Conservation (phyloP, 2,113 vertebrate species). For the Talpa occidentalis region DNA sequence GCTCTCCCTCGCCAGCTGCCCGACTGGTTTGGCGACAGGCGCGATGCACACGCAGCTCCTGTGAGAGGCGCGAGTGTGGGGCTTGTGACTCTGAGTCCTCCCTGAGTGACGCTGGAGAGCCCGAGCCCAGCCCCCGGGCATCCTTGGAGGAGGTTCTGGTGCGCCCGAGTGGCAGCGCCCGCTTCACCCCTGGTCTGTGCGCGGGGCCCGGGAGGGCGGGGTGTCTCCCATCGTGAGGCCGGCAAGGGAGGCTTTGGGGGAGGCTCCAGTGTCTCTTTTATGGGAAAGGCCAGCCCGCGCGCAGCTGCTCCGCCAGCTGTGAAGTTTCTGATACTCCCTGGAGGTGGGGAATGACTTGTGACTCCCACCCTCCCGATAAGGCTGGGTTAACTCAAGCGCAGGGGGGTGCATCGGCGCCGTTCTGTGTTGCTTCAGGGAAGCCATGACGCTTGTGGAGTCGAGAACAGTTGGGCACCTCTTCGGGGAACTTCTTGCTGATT, state of each 20-base stretch:
- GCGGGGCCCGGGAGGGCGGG: neutral
- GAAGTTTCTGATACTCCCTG: neutral
- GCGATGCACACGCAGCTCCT: constrained; percentile 26
- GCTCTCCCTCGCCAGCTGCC: constrained; percentile 44
- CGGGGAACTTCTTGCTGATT: neutral
- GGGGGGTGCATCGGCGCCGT: neutral
- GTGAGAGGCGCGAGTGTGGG: neutral
- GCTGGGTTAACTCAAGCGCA: neutral
- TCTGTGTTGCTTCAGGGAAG: neutral
- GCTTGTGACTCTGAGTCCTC: constrained; percentile 43
- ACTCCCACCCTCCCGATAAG: neutral
- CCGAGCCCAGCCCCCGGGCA: too few species aligned
- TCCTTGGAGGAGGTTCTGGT: too few species aligned
- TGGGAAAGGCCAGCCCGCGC: neutral
- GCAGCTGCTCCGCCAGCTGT: neutral
- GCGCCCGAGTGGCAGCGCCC: too few species aligned
- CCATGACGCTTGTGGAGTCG: neutral
- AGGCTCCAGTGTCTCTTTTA: neutral
- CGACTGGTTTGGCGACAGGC: constrained; percentile 70
- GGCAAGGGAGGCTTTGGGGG: neutral
- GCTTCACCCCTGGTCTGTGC: too few species aligned
- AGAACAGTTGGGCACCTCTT: neutral
- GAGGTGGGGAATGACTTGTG: constrained; percentile 4
- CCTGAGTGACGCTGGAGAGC: too few species aligned
- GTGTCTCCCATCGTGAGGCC: neutral